Base-by-base conservation (phyloP, 2,888 invertebrate genomes). In the Desoria tigrina region DNA sequence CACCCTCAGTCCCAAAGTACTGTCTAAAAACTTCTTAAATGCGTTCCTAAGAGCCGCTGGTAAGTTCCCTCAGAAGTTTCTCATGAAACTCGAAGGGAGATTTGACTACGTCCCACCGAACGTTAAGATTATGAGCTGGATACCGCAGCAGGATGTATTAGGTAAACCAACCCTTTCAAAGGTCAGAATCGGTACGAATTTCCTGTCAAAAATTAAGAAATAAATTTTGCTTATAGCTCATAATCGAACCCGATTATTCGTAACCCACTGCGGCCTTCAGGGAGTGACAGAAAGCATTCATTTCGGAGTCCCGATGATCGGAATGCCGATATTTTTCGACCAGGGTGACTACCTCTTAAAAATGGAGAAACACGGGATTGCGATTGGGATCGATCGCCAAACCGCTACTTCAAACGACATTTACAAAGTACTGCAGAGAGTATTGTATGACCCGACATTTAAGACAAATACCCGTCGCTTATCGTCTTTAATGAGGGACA, bases 301-400 rank as follows among this genome's bases (percentile, higher is more conserved):
- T 58, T 77, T 77, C 65, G 66, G 76, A 14, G 68, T 73, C 24
- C 50, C 65, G 27, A 77, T 74, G 53, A 14, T 39, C 9, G 39
- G 39, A 39, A 9, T 39, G 9, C 39, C 39, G 14, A 39, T 39
- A 14, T 39, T 39, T 39, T 39, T 39, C 9, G 39, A 39, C 39
- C 39, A 39, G 39, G 39, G 39, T 11, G n/a, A 49, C 49, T 9
- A 49, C 7, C 7, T 9, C 49, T 6, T 9, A 18, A 49, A 9
- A 9, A 18, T 49, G n/a, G 49, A 18, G n/a, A 49, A 49, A 23
- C 7, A 49, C 21, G 39, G 39, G 9, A 14, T 39, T 11, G 39
- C 39, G 11, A 39, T 39, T 14, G 11, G 11, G 14, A 9, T 39
- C 39, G 39, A 39, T 14, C 9, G 39, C 9, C 39, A 39, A 39